These are phyloP conservation scores for Sepiola atlantica DNA, from an alignment of 2,888 invertebrate species.

Conservation along the genomic window DNA sequence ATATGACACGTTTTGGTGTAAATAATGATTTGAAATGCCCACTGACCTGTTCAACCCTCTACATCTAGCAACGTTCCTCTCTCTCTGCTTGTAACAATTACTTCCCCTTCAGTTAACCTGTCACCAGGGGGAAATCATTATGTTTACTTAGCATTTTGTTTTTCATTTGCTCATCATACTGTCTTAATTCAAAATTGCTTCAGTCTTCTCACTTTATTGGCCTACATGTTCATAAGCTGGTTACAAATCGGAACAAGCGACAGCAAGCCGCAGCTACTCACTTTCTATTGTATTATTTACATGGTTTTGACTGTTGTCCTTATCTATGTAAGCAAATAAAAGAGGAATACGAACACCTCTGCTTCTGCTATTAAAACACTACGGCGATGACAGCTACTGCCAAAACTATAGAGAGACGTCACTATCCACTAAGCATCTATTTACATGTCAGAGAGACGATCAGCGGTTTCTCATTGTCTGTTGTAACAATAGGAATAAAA, in stretches of 20 bases:
- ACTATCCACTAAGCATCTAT: too few species aligned
- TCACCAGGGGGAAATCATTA: neutral
- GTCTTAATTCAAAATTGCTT: neutral
- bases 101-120: neutral
- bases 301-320: neutral
- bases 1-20: constrained; percentile 4
- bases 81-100: neutral
- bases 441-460: too few species aligned
- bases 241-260: neutral
- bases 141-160: neutral
- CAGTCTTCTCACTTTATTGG: neutral
- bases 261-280: neutral
- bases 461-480: too few species aligned
- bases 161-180: neutral
- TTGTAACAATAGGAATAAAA: too few species aligned
- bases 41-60: neutral
- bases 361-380: too few species aligned
- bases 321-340: too few species aligned
- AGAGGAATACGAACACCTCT: too few species aligned
- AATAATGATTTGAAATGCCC: neutral
- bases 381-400: too few species aligned
- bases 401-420: too few species aligned
- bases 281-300: too few species aligned
- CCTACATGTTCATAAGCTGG: neutral
- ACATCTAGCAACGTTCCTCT: neutral